These are phyloP conservation scores for Xenentodon cancila DNA, from an alignment of 2,797 vertebrate species.

Conservation along the genomic window DNA sequence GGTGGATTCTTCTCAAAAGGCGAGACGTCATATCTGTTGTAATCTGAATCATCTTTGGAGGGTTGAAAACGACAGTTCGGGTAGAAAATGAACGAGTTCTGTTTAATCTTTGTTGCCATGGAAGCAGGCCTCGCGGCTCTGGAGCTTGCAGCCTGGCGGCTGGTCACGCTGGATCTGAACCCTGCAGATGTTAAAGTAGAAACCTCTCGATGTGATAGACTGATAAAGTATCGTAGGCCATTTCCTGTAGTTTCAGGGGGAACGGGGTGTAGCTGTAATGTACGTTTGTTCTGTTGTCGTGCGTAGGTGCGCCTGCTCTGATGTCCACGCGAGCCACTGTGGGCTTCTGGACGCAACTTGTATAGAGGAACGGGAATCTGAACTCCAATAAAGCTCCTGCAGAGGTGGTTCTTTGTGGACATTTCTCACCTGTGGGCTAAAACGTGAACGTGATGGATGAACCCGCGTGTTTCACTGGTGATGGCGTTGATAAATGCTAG, in stretches of 20 bases:
- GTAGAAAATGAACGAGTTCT: conserved; percentile 11
- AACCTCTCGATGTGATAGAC: conserved; percentile 54
- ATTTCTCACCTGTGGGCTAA: conserved; percentile 66
- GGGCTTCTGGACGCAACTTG: conserved; percentile 23
- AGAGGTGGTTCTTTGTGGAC: conserved; percentile 11
- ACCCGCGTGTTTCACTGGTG: conserved; percentile 59
- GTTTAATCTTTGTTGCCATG: conserved; percentile 4
- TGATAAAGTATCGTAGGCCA: conserved; percentile 42
- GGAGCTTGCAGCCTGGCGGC: neutral
- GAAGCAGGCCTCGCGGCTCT: conserved; percentile 6
- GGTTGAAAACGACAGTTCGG: too few relatives aligned
- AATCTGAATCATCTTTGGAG: too few relatives aligned
- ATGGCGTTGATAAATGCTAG: conserved; percentile 55
- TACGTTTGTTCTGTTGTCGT: conserved; percentile 54
- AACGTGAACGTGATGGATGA: conserved; percentile 39
- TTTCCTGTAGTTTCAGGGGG: conserved; percentile 46
- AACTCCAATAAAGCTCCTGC: conserved; percentile 53
- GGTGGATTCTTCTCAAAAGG: too few relatives aligned
- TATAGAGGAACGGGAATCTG: conserved; percentile 57
- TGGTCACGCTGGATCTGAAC: neutral
- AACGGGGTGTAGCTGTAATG: conserved; percentile 64
- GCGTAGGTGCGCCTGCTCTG: conserved; percentile 11
- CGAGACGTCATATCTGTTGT: too few relatives aligned
- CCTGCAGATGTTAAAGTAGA: conserved; percentile 46
- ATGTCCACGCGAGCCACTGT: conserved; percentile 22